phyloP scores from a whole-genome alignment of 2,113 vertebrate species.

The Ariopsis seemanni region DNA sequence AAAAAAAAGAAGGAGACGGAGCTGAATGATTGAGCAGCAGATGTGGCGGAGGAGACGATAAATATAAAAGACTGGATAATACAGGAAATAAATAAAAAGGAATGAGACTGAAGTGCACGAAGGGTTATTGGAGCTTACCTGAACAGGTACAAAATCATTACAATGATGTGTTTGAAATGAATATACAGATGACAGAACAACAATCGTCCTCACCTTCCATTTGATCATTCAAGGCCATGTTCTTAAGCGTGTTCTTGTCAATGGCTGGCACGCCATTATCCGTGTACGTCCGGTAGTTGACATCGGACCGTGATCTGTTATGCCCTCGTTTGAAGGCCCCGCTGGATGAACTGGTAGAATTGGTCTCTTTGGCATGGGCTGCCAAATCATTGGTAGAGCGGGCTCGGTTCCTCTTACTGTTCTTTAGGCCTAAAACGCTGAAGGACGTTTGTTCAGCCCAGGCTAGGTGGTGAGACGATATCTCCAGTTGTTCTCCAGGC shows the following conservation, averaged over 20 bases:
- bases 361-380: slow-evolving; percentile 77
- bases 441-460: slow-evolving; percentile 81
- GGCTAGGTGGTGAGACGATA: slow-evolving; percentile 75
- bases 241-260: slow-evolving; percentile 75
- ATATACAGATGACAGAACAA: background rate
- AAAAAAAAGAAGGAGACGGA: background rate
- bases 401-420: slow-evolving; percentile 84
- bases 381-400: slow-evolving; percentile 91
- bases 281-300: slow-evolving; percentile 69
- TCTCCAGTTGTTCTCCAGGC: slow-evolving; percentile 77
- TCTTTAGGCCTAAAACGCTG: slow-evolving; percentile 79
- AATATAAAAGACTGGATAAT: background rate
- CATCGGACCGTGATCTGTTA: slow-evolving; percentile 86
- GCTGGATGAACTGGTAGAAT: slow-evolving; percentile 57
- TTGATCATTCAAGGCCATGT: slow-evolving; percentile 78
- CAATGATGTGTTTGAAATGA: background rate
- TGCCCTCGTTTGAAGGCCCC: slow-evolving; percentile 86
- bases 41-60: slow-evolving; percentile 2
- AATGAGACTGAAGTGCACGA: background rate
- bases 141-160: slow-evolving; percentile 17
- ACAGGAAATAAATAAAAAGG: background rate
- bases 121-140: background rate
- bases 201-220: slow-evolving; percentile 78
- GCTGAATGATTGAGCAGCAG: slow-evolving; percentile 9
- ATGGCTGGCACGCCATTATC: slow-evolving; percentile 74